Evolutionary conservation across 2,797 vertebrate genomes (phyloP).

Genomic region (Ctenochaetus hawaiiensis): DNA sequence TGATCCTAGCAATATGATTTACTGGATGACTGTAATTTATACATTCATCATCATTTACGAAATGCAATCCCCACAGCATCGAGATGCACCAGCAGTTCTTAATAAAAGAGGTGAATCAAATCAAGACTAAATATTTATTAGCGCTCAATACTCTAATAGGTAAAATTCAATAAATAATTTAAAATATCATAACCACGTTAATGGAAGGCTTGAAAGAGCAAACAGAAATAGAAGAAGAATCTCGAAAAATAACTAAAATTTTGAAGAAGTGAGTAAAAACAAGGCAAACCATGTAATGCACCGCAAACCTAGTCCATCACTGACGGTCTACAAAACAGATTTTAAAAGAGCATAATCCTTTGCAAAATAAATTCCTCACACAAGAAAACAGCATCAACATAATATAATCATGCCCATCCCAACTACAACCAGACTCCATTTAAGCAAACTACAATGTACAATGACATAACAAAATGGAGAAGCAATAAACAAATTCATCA

Average conservation of each 20-base stretch:
- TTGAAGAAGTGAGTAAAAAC: neutral
- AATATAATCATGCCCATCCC: too few relatives aligned
- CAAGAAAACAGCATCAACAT: too few relatives aligned
- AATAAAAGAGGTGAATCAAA: conserved; percentile 1
- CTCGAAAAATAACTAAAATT: neutral
- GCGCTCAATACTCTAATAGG: neutral
- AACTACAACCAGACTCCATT: neutral
- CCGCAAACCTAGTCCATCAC: neutral
- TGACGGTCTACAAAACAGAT: neutral
- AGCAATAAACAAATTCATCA: neutral
- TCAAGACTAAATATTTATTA: conserved; percentile 11
- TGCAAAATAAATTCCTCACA: neutral
- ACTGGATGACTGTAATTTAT: neutral
- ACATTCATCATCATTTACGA: conserved; percentile 8
- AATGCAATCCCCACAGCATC: neutral
- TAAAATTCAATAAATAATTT: neutral
- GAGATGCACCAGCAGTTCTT: neutral
- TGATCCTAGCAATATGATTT: conserved; percentile 19
- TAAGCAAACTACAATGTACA: neutral
- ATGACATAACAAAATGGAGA: neutral
- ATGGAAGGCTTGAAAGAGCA: neutral
- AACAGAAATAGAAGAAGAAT: neutral
- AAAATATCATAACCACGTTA: neutral
- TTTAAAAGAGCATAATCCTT: neutral
- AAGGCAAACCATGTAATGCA: neutral